Evolutionary conservation across 2,113 vertebrate species (phyloP), one percentile per base, ranked within the genome.

Genomic region (Zonotrichia leucophrys): DNA sequence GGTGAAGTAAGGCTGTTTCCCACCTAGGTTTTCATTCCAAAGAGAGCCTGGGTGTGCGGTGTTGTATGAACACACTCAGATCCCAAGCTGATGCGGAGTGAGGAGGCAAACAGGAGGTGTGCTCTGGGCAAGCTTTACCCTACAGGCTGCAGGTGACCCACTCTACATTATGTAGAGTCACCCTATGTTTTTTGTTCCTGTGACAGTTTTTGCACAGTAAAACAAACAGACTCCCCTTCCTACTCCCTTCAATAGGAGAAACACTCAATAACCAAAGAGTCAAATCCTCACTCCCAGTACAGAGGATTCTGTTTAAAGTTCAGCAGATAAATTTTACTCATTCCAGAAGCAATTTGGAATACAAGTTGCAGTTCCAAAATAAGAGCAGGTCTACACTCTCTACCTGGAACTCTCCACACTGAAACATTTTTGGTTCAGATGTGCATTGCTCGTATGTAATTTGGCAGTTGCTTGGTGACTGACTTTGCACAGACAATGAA

Each of bases 21-120:
- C 28, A 4, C 12, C 9, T 4, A 33, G 12, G 3, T 42, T 84
- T 84, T 62, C 16, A 6, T 60, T 60, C 21, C 59, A 33, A 20
- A 47, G 46, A 24, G 24, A 49, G n/a, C 2, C 22, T 17, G 30
- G 2, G 21, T 18, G 11, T 7, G 10, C 17, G 37, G 10, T 1
- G 1, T 11, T 33, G 23, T 20, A 39, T 8, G 4, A 35, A 15
- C 13, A 17, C 30, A 2, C 25, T 59, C 35, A 9, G 18, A 37
- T 41, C 19, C 41, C n/a, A 60, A 69, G 47, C 4, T 19, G 44
- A 10, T 2, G 1, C 2, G 2, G 28, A 68, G 7, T 49, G 52
- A 14, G 44, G 24, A 87, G 46, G 15, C 8, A 66, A 58, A 62
- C 0, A 0, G 27, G 46, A 53, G 13, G 1, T n/a, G 7, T 30